Evolutionary conservation across 1,140 invertebrate genomes (phyloP).

Genomic region (Drosophila hydei): DNA sequence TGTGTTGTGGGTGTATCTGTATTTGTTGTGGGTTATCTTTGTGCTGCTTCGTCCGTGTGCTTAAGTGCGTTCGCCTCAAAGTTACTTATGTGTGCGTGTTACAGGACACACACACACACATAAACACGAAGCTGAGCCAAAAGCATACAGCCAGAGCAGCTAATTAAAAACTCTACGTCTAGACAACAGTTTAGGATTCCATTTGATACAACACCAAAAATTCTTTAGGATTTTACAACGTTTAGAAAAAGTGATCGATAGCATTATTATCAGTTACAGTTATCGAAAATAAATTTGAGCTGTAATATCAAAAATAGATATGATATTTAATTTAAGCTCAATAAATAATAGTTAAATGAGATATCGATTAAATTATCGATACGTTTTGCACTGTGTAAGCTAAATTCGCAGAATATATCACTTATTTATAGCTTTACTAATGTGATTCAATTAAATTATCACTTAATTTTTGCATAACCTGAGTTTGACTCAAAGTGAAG

Average conservation of each 20-base stretch:
- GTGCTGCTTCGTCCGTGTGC: conserved; percentile 34
- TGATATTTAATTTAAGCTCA: no score
- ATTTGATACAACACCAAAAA: conserved; percentile 14
- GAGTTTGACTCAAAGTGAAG: no score
- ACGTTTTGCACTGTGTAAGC: background rate
- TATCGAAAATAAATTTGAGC: no score
- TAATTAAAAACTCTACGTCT: conserved; percentile 44
- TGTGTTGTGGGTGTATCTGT: conserved; percentile 24
- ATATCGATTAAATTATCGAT: background rate
- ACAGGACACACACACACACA: conserved; percentile 29
- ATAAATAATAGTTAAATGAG: no score
- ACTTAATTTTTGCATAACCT: no score
- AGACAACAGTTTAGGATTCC: conserved; percentile 28
- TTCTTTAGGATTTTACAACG: no score
- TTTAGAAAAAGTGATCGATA: no score
- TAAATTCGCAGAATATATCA: background rate
- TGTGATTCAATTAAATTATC: no score
- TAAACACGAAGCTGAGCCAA: conserved; percentile 15
- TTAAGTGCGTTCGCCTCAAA: conserved; percentile 70
- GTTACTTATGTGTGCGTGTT: conserved; percentile 17
- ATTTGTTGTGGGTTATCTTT: conserved; percentile 13
- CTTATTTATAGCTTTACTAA: background rate
- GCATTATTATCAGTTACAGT: no score
- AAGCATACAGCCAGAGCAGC: conserved; percentile 41
- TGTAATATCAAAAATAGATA: no score